Evolutionary conservation across 2,888 invertebrate genomes (phyloP), one percentile per base, ranked within the genome.

Genomic region (Limenitis camilla): DNA sequence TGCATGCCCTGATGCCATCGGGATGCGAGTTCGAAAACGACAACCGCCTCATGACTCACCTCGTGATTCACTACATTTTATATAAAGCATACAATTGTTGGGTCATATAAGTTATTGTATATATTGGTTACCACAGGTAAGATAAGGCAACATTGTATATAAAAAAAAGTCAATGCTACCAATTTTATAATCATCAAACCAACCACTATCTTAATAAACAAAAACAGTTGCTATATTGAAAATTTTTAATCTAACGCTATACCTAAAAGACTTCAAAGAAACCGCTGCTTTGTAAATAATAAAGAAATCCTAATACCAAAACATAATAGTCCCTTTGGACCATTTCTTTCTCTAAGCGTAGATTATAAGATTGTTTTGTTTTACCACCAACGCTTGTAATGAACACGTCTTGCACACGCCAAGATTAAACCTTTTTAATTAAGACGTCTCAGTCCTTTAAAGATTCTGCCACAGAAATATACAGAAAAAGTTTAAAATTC

Each of bases 21-120:
- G 55, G 55, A 59, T 60, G 59, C 55, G 58, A 48, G 44, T 45
- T 45, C 47, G 51, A 53, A 46, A 52, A 49, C 47, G 48, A 49
- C 29, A 39, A 27, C 49, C 49, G 50, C 42, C 47, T 52, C 52
- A 47, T 58, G 57, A 58, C 36, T 58, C 57, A 55, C 49, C 30
- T 52, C 52, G 42, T 57, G 57, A 57, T 49, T 57, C 57, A 56
- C 44, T 40, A 45, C 45, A 55, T 45, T 55, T 52, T 55, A 49
- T 55, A 52, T 55, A 52, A 52, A 48, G 55, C 52, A 9, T 33
- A 49, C 52, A 54, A 47, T 55, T 36, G 43, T 47, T 39, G 36
- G 31, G 40, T 43, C 47, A 48, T 48, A 48, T 51, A 47, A 40
- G 33, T 51, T 33, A 43, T 35, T 52, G 52, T 48, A 55, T 48